A percentile compares a stretch with the other conserved stretches of the same genome.
Conservation (phyloP, 2,888 invertebrate genomes). For the Morpho helenor region DNA sequence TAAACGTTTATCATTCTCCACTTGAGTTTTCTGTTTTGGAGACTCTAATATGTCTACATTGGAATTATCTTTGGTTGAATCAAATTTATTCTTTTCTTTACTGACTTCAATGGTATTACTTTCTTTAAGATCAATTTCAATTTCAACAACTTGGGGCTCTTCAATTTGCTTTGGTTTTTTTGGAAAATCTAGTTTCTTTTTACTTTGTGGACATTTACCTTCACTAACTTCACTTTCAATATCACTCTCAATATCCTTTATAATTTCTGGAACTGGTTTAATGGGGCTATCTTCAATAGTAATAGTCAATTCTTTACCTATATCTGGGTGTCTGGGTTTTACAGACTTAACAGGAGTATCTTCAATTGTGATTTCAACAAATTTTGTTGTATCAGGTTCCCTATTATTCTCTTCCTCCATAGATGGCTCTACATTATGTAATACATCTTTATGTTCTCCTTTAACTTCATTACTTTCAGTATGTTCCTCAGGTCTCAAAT, state of each 20-base stretch:
- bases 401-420: slow-evolving; percentile 53
- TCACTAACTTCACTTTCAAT: slow-evolving; percentile 35
- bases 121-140: slow-evolving; percentile 47
- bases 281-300: slow-evolving; percentile 67
- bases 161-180: slow-evolving; percentile 25
- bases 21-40: not conserved
- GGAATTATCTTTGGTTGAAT: slow-evolving; percentile 1
- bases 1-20: slow-evolving; percentile 3
- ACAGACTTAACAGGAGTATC: slow-evolving; percentile 62
- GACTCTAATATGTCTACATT: slow-evolving; percentile 10
- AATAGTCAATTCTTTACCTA: slow-evolving; percentile 49
- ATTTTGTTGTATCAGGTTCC: slow-evolving; percentile 47
- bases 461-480: slow-evolving; percentile 4
- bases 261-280: slow-evolving; percentile 36
- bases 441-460: slow-evolving; percentile 4
- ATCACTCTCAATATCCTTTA: slow-evolving; percentile 29
- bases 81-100: slow-evolving; percentile 3
- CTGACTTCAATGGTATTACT: slow-evolving; percentile 3
- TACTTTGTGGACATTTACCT: slow-evolving; percentile 45
- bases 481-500: slow-evolving; percentile 61
- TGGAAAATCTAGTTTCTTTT: slow-evolving; percentile 61
- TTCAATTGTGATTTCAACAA: slow-evolving; percentile 67
- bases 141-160: slow-evolving; percentile 25
- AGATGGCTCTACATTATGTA: slow-evolving; percentile 7
- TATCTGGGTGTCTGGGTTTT: slow-evolving; percentile 38